Percentiles rank a stretch among this genome's conserved stretches.
phyloP scores from a whole-genome alignment of 2,888 invertebrate species.

The Synanthedon myopaeformis region DNA sequence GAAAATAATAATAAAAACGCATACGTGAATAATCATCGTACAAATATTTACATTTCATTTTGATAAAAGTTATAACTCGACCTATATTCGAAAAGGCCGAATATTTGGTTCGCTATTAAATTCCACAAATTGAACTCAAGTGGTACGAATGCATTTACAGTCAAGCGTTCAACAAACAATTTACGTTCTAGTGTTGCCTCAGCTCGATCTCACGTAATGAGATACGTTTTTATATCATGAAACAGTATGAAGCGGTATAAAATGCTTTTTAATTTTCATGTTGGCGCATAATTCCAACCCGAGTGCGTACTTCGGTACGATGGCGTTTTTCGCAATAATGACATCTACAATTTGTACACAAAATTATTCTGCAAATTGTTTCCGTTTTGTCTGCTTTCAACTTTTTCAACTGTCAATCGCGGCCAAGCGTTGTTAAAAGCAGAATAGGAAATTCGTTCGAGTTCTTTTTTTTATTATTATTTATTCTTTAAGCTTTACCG shows the following conservation, averaged over 20 bases:
- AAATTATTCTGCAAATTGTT: background rate
- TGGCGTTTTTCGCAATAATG: slow-evolving; percentile 5
- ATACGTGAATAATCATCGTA: too few relatives aligned
- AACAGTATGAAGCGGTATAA: slow-evolving; percentile 15
- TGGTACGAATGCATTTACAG: slow-evolving; percentile 39
- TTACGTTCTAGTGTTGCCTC: slow-evolving; percentile 36
- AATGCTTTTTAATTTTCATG: slow-evolving; percentile 46
- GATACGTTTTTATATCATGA: slow-evolving; percentile 32
- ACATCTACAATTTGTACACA: slow-evolving; percentile 4
- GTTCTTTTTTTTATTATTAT: background rate
- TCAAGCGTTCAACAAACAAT: slow-evolving; percentile 66
- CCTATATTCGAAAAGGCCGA: too few relatives aligned
- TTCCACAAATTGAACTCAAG: slow-evolving; percentile 59
- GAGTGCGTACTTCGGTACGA: slow-evolving; percentile 2
- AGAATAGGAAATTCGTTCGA: background rate
- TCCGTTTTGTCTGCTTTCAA: background rate
- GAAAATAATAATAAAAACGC: too few relatives aligned
- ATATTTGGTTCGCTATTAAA: slow-evolving; percentile 59
- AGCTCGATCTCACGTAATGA: slow-evolving; percentile 47
- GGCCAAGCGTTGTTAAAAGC: background rate
- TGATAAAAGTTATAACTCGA: too few relatives aligned
- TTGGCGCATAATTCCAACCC: slow-evolving; percentile 29
- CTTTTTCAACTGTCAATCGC: background rate
- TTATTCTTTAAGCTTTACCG: background rate
- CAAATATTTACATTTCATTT: too few relatives aligned